Conservation (phyloP, 2,113 vertebrate species). For the Ochotona curzoniae region DNA sequence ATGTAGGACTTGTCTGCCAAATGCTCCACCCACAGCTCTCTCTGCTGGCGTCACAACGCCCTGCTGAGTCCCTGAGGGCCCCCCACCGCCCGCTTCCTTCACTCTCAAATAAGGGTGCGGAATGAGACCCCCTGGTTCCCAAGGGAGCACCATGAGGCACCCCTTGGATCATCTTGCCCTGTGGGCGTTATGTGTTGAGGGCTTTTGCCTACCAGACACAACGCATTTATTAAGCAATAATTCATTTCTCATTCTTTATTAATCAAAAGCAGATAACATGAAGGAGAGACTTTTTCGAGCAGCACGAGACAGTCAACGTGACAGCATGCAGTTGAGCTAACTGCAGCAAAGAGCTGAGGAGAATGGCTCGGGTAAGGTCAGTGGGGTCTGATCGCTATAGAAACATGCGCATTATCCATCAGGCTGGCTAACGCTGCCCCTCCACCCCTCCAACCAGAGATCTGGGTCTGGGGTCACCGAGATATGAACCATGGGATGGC, state of each 20-base stretch:
- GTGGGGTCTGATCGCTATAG: not conserved
- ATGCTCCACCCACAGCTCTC: not conserved
- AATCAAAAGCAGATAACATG: not conserved
- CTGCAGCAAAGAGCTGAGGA: not conserved
- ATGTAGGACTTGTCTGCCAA: not conserved
- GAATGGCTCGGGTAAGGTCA: not conserved
- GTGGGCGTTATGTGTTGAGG: not conserved
- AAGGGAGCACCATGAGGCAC: not conserved
- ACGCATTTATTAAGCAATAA: not conserved
- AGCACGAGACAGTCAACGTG: not conserved
- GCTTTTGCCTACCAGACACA: not conserved
- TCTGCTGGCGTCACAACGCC: not conserved
- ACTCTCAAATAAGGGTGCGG: not conserved
- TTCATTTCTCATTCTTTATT: conserved; percentile 43
- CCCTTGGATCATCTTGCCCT: not conserved
- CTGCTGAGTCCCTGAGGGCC: not conserved
- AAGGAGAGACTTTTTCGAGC: not conserved
- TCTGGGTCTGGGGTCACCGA: no score
- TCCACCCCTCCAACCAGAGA: not conserved
- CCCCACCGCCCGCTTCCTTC: not conserved
- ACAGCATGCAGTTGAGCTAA: not conserved
- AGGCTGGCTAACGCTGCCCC: not conserved
- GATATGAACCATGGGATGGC: not conserved
- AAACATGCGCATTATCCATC: not conserved
- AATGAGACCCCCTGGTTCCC: not conserved